phyloP scores from a whole-genome alignment of 2,113 vertebrate genomes.

The Monarcha castaneiventris region DNA sequence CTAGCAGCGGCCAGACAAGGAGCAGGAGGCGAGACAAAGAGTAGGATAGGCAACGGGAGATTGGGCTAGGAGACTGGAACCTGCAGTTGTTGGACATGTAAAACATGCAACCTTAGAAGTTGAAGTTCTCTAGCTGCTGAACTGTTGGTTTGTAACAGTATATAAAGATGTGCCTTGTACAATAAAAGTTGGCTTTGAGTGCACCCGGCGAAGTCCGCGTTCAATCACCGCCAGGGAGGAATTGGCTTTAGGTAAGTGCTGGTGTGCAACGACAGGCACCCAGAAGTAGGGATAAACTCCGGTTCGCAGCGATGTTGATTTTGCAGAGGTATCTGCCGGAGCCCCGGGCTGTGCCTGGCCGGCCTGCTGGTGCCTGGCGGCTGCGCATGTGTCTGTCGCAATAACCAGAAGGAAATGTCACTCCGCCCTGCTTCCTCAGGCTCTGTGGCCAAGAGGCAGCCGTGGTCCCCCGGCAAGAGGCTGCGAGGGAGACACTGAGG shows the following conservation, averaged over 20 bases:
- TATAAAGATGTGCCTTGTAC: too few relatives aligned
- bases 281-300: not conserved
- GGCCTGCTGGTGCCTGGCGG: not conserved
- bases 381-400: rapidly evolving
- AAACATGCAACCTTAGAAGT: too few relatives aligned
- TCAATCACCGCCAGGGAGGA: not conserved
- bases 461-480: rapidly evolving
- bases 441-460: rapidly evolving
- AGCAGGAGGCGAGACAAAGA: too few relatives aligned
- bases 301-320: rapidly evolving
- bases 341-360: not conserved
- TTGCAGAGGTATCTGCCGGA: not conserved
- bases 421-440: rapidly evolving
- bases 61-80: too few relatives aligned
- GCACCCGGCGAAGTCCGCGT: too few relatives aligned
- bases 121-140: too few relatives aligned
- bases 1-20: too few relatives aligned
- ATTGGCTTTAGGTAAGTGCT: not conserved
- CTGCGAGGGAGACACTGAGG: rapidly evolving
- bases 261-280: rapidly evolving
- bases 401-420: not conserved
- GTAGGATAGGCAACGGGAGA: too few relatives aligned
- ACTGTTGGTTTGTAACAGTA: too few relatives aligned
- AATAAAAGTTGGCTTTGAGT: too few relatives aligned
- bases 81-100: too few relatives aligned